Percentiles rank a stretch among this genome's conserved stretches.
Evolutionary conservation across 2,797 vertebrate genomes (phyloP).

Genomic region (Lutjanus argentimaculatus): DNA sequence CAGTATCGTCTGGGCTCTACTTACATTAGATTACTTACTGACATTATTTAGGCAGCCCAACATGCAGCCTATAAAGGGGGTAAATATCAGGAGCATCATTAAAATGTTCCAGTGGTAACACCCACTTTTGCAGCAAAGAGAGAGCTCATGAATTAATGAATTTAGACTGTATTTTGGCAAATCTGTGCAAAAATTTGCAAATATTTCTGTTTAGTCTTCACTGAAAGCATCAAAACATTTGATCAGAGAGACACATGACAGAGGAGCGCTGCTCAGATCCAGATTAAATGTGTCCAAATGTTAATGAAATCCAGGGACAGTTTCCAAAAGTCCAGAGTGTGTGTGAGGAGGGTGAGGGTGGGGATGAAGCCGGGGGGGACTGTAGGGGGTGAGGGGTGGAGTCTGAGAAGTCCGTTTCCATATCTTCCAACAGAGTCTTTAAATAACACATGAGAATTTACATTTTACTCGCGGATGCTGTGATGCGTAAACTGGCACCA

Average conservation of each 20-base stretch:
- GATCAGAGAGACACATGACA: neutral
- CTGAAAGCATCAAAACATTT: neutral
- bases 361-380: neutral
- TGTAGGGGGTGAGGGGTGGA: too few species aligned
- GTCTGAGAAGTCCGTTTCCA: constrained; percentile 30
- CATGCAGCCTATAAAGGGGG: neutral
- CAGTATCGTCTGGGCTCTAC: too few species aligned
- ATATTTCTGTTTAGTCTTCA: neutral
- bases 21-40: too few species aligned
- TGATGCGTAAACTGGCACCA: constrained; percentile 68
- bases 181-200: too few species aligned
- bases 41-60: too few species aligned
- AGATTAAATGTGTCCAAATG: neutral
- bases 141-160: too few species aligned
- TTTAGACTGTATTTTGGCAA: too few species aligned
- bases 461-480: constrained; percentile 21
- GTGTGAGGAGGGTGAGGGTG: neutral
- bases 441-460: constrained; percentile 25
- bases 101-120: neutral
- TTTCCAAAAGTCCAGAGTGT: constrained; percentile 11
- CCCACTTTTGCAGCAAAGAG: too few species aligned
- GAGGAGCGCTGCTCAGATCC: neutral
- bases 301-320: constrained; percentile 26
- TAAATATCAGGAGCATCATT: neutral
- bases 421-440: constrained; percentile 46